Evolutionary conservation across 2,888 invertebrate species (phyloP).

Genomic region (Rhorus exstirpatorius): DNA sequence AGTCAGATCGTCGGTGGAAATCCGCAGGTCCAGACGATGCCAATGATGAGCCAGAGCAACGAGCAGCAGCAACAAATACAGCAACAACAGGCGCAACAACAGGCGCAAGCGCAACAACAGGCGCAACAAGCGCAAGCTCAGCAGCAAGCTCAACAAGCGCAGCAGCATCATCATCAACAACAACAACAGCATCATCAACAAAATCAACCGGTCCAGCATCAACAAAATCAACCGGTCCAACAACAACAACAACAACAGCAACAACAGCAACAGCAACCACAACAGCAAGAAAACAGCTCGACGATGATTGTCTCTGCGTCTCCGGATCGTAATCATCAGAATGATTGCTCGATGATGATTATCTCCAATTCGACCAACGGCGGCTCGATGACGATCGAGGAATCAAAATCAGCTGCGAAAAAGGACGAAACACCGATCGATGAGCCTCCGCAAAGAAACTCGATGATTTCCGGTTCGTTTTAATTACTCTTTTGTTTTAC

Average conservation of each 20-base stretch:
- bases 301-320: slow-evolving; percentile 73
- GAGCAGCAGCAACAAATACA: slow-evolving; percentile 74
- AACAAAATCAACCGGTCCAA: slow-evolving; percentile 80
- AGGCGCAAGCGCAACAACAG: slow-evolving; percentile 76
- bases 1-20: slow-evolving; percentile 82
- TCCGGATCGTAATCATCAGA: slow-evolving; percentile 77
- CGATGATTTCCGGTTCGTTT: slow-evolving; percentile 70
- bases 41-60: slow-evolving; percentile 78
- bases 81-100: slow-evolving; percentile 68
- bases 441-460: slow-evolving; percentile 56
- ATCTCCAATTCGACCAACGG: slow-evolving; percentile 74
- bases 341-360: slow-evolving; percentile 79
- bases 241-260: slow-evolving; percentile 81
- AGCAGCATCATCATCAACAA: slow-evolving; percentile 80
- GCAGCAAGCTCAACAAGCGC: slow-evolving; percentile 77
- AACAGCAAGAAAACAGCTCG: slow-evolving; percentile 75
- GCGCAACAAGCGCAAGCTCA: slow-evolving; percentile 80
- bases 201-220: slow-evolving; percentile 72
- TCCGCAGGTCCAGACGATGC: slow-evolving; percentile 80
- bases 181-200: slow-evolving; percentile 77
- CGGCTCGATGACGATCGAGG: slow-evolving; percentile 71
- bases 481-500: not conserved
- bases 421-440: slow-evolving; percentile 76
- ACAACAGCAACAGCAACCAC: slow-evolving; percentile 78
- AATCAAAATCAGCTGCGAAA: slow-evolving; percentile 71